Evolutionary conservation across 1,140 invertebrate species (phyloP).

Genomic region (Drosophila ogumai): DNA sequence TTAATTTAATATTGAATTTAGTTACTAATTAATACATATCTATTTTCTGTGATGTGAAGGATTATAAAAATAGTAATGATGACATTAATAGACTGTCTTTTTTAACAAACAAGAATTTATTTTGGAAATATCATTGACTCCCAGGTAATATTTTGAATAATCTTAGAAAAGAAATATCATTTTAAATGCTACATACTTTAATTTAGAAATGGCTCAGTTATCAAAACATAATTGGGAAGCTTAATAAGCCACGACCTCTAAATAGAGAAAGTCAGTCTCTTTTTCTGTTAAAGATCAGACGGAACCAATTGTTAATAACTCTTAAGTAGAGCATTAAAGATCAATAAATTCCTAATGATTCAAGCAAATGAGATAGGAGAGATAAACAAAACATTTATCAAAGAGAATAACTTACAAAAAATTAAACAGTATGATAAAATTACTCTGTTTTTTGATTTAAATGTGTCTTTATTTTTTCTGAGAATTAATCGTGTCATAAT

Average conservation of each 20-base stretch:
- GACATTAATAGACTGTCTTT: too few species aligned
- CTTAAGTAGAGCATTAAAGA: conserved; percentile 1
- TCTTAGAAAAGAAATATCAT: too few species aligned
- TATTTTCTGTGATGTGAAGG: too few species aligned
- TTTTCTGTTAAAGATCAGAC: background rate
- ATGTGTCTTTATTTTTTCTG: background rate
- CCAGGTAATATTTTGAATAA: too few species aligned
- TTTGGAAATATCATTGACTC: too few species aligned
- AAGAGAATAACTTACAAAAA: background rate
- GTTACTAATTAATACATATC: too few species aligned
- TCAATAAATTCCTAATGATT: background rate
- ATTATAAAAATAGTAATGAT: too few species aligned
- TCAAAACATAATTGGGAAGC: background rate
- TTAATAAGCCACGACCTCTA: background rate
- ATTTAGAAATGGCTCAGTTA: background rate
- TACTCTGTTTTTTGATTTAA: background rate
- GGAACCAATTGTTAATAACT: conserved; percentile 2
- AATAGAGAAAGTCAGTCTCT: background rate
- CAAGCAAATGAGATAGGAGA: background rate
- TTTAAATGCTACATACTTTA: too few species aligned
- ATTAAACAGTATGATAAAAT: background rate
- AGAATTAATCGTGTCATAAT: background rate
- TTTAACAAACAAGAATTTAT: too few species aligned
- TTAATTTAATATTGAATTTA: background rate
- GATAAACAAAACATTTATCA: background rate